These are phyloP conservation scores for Drosophila nr. perissopoda DNA, from an alignment of 2,888 invertebrate species.

Conservation along the genomic window DNA sequence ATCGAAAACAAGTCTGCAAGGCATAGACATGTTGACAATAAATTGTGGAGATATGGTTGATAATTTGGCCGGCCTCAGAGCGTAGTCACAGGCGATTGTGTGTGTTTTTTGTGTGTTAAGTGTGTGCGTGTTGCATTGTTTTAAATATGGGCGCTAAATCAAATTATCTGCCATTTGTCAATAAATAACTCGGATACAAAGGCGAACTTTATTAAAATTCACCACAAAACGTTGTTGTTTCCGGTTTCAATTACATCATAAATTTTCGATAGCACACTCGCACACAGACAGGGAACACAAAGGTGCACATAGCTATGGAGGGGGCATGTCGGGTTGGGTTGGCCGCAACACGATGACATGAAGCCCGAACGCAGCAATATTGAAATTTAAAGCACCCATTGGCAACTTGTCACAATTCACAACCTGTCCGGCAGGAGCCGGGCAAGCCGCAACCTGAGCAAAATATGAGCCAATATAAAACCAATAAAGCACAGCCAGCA, in stretches of 20 bases:
- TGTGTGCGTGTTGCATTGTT: constrained; percentile 53
- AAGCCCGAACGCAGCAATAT: constrained; percentile 58
- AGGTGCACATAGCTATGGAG: constrained; percentile 6
- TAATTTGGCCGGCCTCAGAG: background rate
- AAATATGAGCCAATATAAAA: constrained; percentile 80
- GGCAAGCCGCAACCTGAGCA: constrained; percentile 47
- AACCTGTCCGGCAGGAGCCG: constrained; percentile 55
- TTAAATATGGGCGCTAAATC: constrained; percentile 77
- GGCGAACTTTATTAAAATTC: constrained; percentile 79
- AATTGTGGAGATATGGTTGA: constrained; percentile 11
- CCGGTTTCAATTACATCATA: constrained; percentile 79
- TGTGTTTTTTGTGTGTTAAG: constrained; percentile 7
- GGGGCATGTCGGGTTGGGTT: background rate
- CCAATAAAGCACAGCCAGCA: constrained; percentile 66
- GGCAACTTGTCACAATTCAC: constrained; percentile 77
- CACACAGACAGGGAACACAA: constrained; percentile 43
- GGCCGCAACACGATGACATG: constrained; percentile 56
- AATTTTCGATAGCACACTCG: constrained; percentile 66
- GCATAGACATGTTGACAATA: constrained; percentile 4
- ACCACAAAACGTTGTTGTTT: constrained; percentile 78
- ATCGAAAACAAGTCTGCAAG: constrained; percentile 15
- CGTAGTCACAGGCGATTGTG: background rate
- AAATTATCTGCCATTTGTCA: constrained; percentile 79
- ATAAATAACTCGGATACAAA: constrained; percentile 73
- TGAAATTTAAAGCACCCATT: constrained; percentile 78